Evolutionary conservation across 2,113 vertebrate species (phyloP).

Genomic region (Microtus oregoni): DNA sequence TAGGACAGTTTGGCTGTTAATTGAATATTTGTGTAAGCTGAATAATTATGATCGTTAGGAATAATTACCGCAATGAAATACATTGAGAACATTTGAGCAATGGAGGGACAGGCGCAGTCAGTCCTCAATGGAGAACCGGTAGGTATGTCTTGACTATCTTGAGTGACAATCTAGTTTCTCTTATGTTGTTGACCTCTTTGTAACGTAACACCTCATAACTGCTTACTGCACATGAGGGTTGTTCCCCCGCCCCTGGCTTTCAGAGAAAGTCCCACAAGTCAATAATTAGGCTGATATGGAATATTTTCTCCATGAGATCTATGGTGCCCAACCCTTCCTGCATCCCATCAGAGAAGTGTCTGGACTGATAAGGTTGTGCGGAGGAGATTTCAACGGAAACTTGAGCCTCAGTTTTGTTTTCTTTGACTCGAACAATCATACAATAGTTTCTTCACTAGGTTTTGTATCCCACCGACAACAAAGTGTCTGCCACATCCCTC

Average conservation of each 20-base stretch:
- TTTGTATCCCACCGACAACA: neutral
- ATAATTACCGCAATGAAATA: neutral
- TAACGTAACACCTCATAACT: neutral
- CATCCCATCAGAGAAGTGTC: neutral
- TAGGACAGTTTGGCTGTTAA: neutral
- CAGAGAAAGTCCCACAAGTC: neutral
- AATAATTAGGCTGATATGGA: neutral
- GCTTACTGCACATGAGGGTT: neutral
- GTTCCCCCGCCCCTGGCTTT: too few relatives aligned
- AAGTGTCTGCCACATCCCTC: neutral
- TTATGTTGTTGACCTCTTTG: neutral
- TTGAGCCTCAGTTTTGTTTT: conserved; percentile 40
- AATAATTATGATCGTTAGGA: neutral
- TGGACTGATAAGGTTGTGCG: neutral
- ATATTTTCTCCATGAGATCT: conserved; percentile 25
- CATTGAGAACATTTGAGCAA: neutral
- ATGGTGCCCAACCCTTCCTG: neutral
- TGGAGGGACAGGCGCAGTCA: neutral
- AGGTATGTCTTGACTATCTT: neutral
- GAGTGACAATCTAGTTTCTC: neutral
- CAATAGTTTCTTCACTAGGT: conserved; percentile 20
- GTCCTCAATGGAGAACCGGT: neutral
- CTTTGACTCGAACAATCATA: conserved; percentile 24
- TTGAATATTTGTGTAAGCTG: conserved; percentile 19
- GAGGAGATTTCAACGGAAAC: neutral